Percentiles rank a stretch among this genome's conserved stretches.
These are phyloP conservation scores for Dendrophyllia cribrosa DNA, from an alignment of 64 coral and sea anemone species.

Conservation along the genomic window DNA sequence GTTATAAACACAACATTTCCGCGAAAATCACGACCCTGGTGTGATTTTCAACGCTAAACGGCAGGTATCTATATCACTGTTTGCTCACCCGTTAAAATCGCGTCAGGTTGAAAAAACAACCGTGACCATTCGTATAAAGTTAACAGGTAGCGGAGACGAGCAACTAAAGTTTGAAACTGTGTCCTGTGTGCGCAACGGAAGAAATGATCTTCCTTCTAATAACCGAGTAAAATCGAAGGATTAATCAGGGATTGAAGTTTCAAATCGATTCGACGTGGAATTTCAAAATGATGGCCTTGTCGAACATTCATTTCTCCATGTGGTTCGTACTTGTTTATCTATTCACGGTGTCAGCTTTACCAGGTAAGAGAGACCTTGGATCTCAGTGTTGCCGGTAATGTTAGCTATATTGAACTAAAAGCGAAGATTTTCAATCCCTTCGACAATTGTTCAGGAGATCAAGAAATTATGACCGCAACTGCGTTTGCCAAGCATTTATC, in stretches of 20 bases:
- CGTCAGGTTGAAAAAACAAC: constrained; percentile 18
- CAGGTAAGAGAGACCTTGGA: constrained; percentile 28
- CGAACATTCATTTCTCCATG: not conserved
- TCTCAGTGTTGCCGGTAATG: not conserved
- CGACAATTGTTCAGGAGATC: too few species aligned
- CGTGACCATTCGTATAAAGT: not conserved
- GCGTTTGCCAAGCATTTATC: too few species aligned
- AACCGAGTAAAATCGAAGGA: not conserved
- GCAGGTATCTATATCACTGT: constrained; percentile 28
- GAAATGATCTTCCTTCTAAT: not conserved
- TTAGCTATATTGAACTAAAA: not conserved
- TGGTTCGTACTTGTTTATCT: constrained; percentile 22
- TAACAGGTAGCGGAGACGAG: constrained; percentile 12
- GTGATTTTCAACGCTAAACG: not conserved
- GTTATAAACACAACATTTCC: too few species aligned
- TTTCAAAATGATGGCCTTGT: not conserved
- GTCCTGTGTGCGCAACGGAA: not conserved
- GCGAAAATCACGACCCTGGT: too few species aligned
- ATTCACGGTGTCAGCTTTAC: constrained; percentile 34
- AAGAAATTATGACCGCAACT: too few species aligned
- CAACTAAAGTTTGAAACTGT: not conserved
- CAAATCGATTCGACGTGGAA: not conserved
- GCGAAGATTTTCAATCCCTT: too few species aligned
- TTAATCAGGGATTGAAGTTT: not conserved
- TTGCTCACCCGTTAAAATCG: constrained; percentile 31